These are phyloP conservation scores for Drosophila ohnishii DNA, from an alignment of 1,140 invertebrate species.

Conservation along the genomic window DNA sequence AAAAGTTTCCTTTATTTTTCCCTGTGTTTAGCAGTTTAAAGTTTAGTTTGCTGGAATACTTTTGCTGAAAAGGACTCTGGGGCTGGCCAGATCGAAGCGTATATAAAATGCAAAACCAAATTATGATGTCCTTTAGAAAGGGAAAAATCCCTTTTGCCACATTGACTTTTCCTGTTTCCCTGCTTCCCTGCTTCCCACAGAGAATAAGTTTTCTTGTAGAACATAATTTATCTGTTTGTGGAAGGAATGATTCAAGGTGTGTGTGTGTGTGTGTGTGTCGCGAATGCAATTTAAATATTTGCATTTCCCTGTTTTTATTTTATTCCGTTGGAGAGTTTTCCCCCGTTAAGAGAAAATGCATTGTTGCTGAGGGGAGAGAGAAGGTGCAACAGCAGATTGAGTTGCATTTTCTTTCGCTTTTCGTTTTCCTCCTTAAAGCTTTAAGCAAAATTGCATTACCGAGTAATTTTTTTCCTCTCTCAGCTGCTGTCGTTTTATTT, in stretches of 20 bases:
- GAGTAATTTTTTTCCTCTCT: slow-evolving; percentile 50
- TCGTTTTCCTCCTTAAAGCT: slow-evolving; percentile 49
- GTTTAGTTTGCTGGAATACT: slow-evolving; percentile 2
- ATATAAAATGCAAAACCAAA: slow-evolving; percentile 16
- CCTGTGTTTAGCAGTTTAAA: neutral
- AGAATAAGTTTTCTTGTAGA: slow-evolving; percentile 57
- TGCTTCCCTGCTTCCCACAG: slow-evolving; percentile 6
- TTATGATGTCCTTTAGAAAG: slow-evolving; percentile 15
- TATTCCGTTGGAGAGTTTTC: slow-evolving; percentile 38
- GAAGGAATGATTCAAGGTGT: slow-evolving; percentile 76
- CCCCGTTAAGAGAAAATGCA: slow-evolving; percentile 41
- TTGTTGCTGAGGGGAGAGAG: neutral
- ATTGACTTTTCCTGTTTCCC: neutral
- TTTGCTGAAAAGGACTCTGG: slow-evolving; percentile 1
- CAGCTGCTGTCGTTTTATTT: slow-evolving; percentile 61
- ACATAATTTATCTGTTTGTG: slow-evolving; percentile 80
- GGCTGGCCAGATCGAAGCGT: neutral
- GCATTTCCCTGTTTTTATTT: slow-evolving; percentile 61
- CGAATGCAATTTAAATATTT: slow-evolving; percentile 80
- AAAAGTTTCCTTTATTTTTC: no score
- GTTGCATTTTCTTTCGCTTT: neutral
- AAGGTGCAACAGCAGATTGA: slow-evolving; percentile 29
- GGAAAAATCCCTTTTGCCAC: slow-evolving; percentile 6
- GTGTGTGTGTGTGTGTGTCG: slow-evolving; percentile 34
- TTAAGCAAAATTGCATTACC: slow-evolving; percentile 74